Evolutionary conservation across 2,113 vertebrate species (phyloP), one percentile per base, ranked within the genome.

Genomic region (Cinclus mexicanus): DNA sequence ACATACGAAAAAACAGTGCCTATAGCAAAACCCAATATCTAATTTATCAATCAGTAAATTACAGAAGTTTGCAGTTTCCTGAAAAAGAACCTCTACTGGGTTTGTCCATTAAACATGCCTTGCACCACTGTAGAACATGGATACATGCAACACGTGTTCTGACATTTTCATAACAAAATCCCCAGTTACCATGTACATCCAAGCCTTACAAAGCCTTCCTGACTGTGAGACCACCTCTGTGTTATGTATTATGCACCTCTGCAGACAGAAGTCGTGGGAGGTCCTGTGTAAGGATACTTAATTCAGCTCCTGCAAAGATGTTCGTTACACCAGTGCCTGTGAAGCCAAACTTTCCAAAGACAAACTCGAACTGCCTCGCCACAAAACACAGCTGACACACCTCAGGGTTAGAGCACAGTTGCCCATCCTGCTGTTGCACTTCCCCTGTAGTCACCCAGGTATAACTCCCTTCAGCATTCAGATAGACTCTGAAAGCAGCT

Each of bases 71-170:
- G 14, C 49, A 7, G 47, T 46, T 78, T 84, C 78, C 60, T 63
- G 52, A 67, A 61, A 42, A 52, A 59, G 9, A 90, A 57, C 42
- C 10, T 55, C 9, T 7, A 4, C 6, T 55, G 11, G 29, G 65
- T 41, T 71, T 89, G 16, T 14, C 28, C 33, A 24, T 53, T 18
- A 68, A 78, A 42, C 11, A 10, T 39, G 28, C 28, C 39, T 81
- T 53, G 44, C 33, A 53, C 35, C 28, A 50, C 3, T 9, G 2
- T 0, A 68, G 47, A 63, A 44, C 9, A 56, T 3, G 37, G 41
- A 39, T 20, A 69, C 2, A 20, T 13, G 29, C 24, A 68, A 46
- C 26, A 47, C 0, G 0, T 14, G 22, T 50, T 49, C 76, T 56
- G n/a, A 80, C 9, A 47, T 52, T 87, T 72, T 41, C 28, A 31